Conservation (phyloP, 2,888 invertebrate species). For the Sericinus montela region DNA sequence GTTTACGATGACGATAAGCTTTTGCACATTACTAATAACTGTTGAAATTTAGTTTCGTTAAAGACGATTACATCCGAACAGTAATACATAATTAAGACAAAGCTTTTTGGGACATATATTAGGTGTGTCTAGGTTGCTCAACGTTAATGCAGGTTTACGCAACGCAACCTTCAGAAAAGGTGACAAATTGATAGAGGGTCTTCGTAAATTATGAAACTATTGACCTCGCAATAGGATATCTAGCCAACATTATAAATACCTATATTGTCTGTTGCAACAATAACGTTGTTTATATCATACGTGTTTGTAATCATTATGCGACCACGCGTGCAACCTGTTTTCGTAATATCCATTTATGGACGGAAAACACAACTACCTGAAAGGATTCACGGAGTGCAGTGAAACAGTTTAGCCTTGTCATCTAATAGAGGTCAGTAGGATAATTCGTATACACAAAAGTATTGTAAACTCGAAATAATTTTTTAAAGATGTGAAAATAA, state of each 20-base stretch:
- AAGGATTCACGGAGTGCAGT: background rate
- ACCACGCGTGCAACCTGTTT: slow-evolving; percentile 11
- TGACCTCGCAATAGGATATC: slow-evolving; percentile 1
- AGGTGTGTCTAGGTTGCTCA: too few relatives aligned
- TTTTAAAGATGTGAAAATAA: too few relatives aligned
- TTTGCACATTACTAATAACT: too few relatives aligned
- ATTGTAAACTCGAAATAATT: too few relatives aligned
- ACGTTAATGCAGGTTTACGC: background rate
- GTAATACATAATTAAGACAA: background rate
- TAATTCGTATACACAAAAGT: too few relatives aligned
- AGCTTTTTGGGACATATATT: too few relatives aligned
- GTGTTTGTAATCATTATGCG: background rate
- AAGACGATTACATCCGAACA: background rate
- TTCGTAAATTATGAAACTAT: background rate
- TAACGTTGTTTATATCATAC: background rate
- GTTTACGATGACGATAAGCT: too few relatives aligned
- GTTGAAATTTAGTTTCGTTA: too few relatives aligned
- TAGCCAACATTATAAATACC: slow-evolving; percentile 1
- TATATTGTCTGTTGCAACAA: slow-evolving; percentile 6
- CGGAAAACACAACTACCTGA: background rate
- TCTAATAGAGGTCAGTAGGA: background rate
- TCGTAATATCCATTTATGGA: slow-evolving; percentile 5
- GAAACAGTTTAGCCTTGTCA: background rate
- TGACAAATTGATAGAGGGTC: background rate
- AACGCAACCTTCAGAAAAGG: slow-evolving; percentile 1